These are phyloP conservation scores for Dipodomys ordii DNA, from an alignment of 2,113 vertebrate species.

Conservation along the genomic window DNA sequence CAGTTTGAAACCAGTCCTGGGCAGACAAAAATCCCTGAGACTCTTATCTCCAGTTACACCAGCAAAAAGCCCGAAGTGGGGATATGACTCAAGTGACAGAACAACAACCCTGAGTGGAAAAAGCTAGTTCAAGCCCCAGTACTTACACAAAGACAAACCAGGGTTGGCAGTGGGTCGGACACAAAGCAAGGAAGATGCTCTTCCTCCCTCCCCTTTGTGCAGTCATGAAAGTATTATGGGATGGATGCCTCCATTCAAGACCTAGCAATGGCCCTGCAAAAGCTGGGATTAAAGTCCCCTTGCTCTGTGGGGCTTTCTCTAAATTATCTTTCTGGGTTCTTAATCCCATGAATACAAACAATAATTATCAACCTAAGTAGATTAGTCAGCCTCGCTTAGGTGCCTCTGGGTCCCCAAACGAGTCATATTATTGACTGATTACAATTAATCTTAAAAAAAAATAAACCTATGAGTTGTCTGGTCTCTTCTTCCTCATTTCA, in stretches of 20 bases:
- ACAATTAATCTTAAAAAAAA: slow-evolving; percentile 71
- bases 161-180: neutral
- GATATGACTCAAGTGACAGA: too few relatives aligned
- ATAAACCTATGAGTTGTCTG: neutral
- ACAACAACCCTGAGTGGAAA: too few relatives aligned
- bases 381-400: slow-evolving; percentile 62
- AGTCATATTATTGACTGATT: slow-evolving; percentile 63
- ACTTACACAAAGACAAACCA: too few relatives aligned
- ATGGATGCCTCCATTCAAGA: neutral
- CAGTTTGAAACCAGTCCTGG: too few relatives aligned
- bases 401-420: slow-evolving; percentile 44
- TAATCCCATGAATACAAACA: slow-evolving; percentile 79
- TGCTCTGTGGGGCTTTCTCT: slow-evolving; percentile 55
- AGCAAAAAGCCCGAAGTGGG: too few relatives aligned
- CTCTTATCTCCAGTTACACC: too few relatives aligned
- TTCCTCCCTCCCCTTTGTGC: neutral
- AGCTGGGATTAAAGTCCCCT: slow-evolving; percentile 4
- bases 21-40: too few relatives aligned
- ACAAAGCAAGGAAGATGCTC: neutral
- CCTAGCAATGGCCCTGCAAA: neutral
- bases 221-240: neutral
- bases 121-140: too few relatives aligned
- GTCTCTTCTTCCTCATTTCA: neutral
- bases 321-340: slow-evolving; percentile 64
- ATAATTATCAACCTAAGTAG: slow-evolving; percentile 78